Conservation (phyloP, 2,888 invertebrate species). For the Pollenia labialis region DNA sequence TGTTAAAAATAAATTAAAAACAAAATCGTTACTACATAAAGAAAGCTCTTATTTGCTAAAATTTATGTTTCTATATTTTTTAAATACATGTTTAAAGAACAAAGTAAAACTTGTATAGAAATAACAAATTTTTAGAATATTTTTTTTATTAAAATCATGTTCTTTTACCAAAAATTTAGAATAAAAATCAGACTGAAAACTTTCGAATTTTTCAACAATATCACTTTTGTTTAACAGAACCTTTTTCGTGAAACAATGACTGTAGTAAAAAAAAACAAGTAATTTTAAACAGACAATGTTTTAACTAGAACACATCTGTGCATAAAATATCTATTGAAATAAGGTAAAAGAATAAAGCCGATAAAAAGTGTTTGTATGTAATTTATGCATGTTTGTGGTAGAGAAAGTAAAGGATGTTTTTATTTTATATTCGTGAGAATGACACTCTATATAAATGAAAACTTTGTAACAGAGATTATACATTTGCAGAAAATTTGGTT, state of each 20-base stretch:
- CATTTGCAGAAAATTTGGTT: constrained; percentile 55
- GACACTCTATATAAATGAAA: constrained; percentile 31
- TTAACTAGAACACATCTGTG: neutral
- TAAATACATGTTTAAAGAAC: neutral
- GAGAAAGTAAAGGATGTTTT: constrained; percentile 1
- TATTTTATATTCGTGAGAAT: neutral
- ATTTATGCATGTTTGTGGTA: neutral
- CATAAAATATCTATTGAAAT: constrained; percentile 12
- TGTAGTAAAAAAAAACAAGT: neutral
- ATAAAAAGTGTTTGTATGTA: constrained; percentile 8
- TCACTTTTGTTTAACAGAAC: neutral
- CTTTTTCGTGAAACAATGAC: constrained; percentile 11
- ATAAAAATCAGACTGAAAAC: neutral
- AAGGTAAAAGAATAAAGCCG: constrained; percentile 14
- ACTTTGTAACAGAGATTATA: constrained; percentile 53
- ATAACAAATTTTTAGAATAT: constrained; percentile 13
- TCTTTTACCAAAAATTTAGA: too few species aligned
- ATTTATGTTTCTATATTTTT: constrained; percentile 12
- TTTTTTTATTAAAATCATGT: neutral
- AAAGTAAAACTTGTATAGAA: neutral
- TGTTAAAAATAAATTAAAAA: constrained; percentile 37
- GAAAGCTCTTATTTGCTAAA: constrained; percentile 10
- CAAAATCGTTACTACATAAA: neutral
- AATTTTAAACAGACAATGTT: neutral
- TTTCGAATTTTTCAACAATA: neutral